phyloP scores from a whole-genome alignment of 2,888 invertebrate genomes.

The Schizaphis graminum region DNA sequence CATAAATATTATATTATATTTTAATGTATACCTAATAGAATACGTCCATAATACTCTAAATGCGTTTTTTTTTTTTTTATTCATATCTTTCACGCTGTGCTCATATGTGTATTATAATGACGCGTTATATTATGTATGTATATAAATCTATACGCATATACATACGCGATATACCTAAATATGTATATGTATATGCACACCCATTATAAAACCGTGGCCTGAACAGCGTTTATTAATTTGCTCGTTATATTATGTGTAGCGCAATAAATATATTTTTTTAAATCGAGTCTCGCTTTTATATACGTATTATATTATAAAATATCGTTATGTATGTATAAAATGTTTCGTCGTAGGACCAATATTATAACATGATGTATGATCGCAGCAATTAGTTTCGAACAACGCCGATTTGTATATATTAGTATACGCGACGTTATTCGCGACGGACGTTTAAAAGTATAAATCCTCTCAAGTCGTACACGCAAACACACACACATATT shows the following conservation, averaged over 20 bases:
- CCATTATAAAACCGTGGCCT: neutral
- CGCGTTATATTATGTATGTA: neutral
- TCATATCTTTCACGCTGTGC: neutral
- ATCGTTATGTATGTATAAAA: neutral
- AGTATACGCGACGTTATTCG: neutral
- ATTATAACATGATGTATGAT: neutral
- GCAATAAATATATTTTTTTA: slow-evolving; percentile 37
- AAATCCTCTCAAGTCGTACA: neutral
- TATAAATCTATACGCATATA: neutral
- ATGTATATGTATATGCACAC: neutral
- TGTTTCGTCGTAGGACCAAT: neutral
- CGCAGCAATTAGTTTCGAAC: neutral
- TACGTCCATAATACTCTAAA: neutral
- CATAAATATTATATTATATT: neutral
- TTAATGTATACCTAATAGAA: slow-evolving; percentile 3
- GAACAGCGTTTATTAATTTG: slow-evolving; percentile 32
- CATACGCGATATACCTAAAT: neutral
- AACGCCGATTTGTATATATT: slow-evolving; percentile 12
- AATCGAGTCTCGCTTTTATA: neutral
- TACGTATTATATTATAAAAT: neutral
- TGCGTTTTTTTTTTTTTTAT: neutral
- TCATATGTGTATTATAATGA: neutral
- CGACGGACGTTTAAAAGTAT: neutral
- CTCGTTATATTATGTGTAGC: slow-evolving; percentile 17
- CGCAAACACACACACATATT: neutral